Percentiles rank a stretch among this genome's conserved stretches.
Conservation (phyloP, 2,113 vertebrate species). For the Empidonax alnorum region DNA sequence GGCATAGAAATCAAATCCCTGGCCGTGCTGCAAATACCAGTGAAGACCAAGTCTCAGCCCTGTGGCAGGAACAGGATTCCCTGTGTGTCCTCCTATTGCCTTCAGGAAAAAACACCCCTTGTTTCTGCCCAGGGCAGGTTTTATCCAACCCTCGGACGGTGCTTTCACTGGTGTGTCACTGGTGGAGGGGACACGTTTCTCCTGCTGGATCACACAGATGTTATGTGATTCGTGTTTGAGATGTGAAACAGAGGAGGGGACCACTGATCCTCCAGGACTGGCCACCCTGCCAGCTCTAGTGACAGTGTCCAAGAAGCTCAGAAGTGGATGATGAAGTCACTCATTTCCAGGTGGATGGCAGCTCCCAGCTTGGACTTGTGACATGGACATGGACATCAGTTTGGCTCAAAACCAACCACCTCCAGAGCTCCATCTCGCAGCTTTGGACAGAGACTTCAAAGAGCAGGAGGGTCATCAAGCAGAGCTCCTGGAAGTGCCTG, state of each 20-base stretch:
- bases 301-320: background rate
- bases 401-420: background rate
- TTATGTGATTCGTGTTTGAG: background rate
- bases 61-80: background rate
- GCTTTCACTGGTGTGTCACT: too few relatives aligned
- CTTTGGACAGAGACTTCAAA: background rate
- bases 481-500: background rate
- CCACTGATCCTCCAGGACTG: background rate
- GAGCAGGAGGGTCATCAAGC: background rate
- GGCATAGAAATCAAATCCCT: background rate
- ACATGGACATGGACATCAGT: background rate
- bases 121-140: background rate
- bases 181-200: background rate
- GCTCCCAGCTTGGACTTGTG: background rate
- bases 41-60: background rate
- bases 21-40: background rate
- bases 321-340: background rate
- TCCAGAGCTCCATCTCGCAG: rapidly evolving
- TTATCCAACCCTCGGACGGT: background rate
- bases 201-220: rapidly evolving
- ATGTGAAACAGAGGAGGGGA: background rate
- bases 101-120: rapidly evolving
- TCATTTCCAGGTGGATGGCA: background rate
- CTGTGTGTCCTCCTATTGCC: background rate
- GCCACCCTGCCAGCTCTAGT: background rate